A percentile compares a stretch with the other conserved stretches of the same genome.
phyloP scores from a whole-genome alignment of 2,888 invertebrate genomes.

The Cantharis rustica region DNA sequence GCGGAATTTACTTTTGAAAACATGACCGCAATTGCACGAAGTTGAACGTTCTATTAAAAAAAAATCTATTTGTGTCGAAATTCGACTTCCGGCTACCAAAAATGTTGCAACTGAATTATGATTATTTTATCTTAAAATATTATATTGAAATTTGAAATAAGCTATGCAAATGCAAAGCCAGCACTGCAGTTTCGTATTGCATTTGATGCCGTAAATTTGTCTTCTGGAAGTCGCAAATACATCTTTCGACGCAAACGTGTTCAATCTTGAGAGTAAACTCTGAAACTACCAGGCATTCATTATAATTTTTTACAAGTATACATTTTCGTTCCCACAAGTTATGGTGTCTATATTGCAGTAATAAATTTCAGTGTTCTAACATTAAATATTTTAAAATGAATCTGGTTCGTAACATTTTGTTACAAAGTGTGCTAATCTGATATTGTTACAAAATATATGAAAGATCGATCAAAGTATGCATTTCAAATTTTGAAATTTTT shows the following conservation, averaged over 20 bases:
- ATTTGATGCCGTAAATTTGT: not conserved
- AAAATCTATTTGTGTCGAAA: not conserved
- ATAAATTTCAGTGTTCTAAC: not conserved
- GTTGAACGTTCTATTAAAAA: not conserved
- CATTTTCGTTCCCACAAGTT: not conserved
- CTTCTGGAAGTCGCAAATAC: not conserved
- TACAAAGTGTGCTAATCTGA: not conserved
- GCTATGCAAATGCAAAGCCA: not conserved
- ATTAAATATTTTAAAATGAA: not conserved
- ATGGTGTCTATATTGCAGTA: not conserved
- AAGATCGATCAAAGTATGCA: not conserved
- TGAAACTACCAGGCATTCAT: not conserved
- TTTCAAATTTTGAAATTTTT: not conserved
- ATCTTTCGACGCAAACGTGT: not conserved
- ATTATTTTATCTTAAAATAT: not conserved
- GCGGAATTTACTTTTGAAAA: slow-evolving; percentile 12
- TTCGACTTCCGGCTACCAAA: not conserved
- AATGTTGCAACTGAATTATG: not conserved
- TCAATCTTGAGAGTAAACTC: not conserved
- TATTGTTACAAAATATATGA: not conserved
- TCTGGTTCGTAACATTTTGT: not conserved
- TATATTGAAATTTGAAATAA: not conserved
- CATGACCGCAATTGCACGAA: not conserved
- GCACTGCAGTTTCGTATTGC: not conserved
- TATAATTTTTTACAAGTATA: not conserved